Percentiles rank a stretch among this genome's conserved stretches.
These are phyloP conservation scores for Pseudococcus jackbeardsleyi DNA, from an alignment of 2,888 invertebrate species.

Conservation along the genomic window DNA sequence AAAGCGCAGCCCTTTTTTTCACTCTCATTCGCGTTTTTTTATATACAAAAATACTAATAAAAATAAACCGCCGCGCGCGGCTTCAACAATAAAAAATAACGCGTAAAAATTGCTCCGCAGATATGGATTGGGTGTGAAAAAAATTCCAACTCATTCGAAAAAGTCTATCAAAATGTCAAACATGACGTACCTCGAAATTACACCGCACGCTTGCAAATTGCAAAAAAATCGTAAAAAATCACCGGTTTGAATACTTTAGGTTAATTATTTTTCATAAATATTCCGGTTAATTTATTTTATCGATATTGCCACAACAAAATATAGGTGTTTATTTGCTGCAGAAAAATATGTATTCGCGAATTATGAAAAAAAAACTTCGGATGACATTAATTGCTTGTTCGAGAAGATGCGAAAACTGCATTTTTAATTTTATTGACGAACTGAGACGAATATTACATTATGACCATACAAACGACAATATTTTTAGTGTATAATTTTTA, in stretches of 20 bases:
- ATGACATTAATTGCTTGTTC: not conserved
- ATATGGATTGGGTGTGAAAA: not conserved
- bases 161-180: constrained; percentile 18
- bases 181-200: not conserved
- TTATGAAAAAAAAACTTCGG: not conserved
- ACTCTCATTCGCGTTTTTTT: not conserved
- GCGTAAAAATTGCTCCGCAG: not conserved
- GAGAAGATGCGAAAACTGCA: constrained; percentile 7
- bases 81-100: not conserved
- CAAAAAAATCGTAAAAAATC: constrained; percentile 13
- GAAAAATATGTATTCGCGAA: not conserved
- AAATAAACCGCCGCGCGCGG: not conserved
- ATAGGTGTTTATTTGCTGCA: not conserved
- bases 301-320: not conserved
- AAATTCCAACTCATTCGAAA: not conserved
- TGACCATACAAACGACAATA: not conserved
- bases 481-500: not conserved
- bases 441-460: not conserved
- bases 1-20: not conserved
- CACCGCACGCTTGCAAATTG: not conserved
- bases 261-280: constrained; percentile 3
- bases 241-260: not conserved
- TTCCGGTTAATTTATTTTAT: not conserved
- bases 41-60: not conserved
- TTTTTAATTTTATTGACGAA: constrained; percentile 7